Conservation (phyloP, 2,113 vertebrate genomes). For the Melospiza georgiana region DNA sequence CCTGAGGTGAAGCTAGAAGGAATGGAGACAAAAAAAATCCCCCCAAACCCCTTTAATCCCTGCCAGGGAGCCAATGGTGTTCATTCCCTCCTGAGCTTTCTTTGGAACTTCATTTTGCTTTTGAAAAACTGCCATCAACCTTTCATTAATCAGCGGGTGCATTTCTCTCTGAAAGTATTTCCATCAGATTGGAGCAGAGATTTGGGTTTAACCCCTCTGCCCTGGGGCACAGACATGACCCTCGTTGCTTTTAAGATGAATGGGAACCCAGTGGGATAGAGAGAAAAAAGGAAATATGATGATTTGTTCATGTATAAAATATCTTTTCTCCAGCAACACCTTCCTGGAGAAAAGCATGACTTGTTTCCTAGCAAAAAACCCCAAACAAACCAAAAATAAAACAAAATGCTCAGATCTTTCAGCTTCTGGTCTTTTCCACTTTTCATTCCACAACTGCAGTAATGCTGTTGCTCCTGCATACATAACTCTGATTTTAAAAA, state of each 20-base stretch:
- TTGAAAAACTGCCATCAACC: not conserved
- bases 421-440: not conserved
- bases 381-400: not conserved
- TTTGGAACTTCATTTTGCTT: not conserved
- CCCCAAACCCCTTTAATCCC: not conserved
- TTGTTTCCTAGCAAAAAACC: not conserved
- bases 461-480: not conserved
- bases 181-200: not conserved
- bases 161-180: not conserved
- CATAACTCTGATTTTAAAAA: not conserved
- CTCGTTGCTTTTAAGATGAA: not conserved
- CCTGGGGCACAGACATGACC: not conserved
- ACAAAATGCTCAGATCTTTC: not conserved
- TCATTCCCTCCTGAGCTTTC: not conserved
- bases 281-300: not conserved
- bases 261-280: accelerated
- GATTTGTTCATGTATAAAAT: not conserved
- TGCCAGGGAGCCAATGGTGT: not conserved
- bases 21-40: not conserved
- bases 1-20: not conserved
- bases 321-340: not conserved
- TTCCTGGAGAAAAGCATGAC: not conserved
- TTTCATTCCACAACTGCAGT: not conserved
- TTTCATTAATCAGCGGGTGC: not conserved
- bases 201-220: not conserved